phyloP scores from a whole-genome alignment of 2,113 vertebrate species.

The Apaloderma vittatum region DNA sequence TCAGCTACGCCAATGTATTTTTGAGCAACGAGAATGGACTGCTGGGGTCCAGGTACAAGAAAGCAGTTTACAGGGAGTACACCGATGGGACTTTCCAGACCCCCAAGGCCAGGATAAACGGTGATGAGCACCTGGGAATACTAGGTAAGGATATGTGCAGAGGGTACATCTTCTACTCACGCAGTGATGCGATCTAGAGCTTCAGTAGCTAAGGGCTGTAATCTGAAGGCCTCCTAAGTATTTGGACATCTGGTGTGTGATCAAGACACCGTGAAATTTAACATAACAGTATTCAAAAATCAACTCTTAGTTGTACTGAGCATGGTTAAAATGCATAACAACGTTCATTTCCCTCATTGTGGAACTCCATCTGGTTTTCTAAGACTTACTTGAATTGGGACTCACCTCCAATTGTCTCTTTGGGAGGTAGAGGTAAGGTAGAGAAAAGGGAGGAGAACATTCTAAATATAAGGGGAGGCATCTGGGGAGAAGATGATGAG shows the following conservation, averaged over 20 bases:
- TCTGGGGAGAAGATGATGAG: not conserved
- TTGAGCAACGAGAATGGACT: constrained; percentile 75
- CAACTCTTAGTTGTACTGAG: not conserved
- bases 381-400: not conserved
- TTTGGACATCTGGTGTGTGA: not conserved
- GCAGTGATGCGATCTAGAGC: not conserved
- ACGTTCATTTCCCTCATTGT: not conserved
- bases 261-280: not conserved
- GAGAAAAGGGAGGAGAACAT: not conserved
- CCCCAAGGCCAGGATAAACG: constrained; percentile 46
- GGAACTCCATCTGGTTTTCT: not conserved
- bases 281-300: not conserved
- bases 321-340: not conserved
- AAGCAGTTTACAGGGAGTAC: constrained; percentile 82
- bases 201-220: not conserved
- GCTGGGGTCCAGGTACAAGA: constrained; percentile 82
- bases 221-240: not conserved
- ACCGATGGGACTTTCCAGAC: constrained; percentile 79
- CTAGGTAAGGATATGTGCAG: constrained; percentile 69
- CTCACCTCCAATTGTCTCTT: not conserved
- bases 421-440: not conserved
- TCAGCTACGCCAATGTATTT: constrained; percentile 79
- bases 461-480: not conserved
- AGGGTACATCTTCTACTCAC: not conserved
- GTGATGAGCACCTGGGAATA: constrained; percentile 79